These are phyloP conservation scores for Phaedon cochleariae DNA, from an alignment of 2,888 invertebrate species.

Conservation along the genomic window DNA sequence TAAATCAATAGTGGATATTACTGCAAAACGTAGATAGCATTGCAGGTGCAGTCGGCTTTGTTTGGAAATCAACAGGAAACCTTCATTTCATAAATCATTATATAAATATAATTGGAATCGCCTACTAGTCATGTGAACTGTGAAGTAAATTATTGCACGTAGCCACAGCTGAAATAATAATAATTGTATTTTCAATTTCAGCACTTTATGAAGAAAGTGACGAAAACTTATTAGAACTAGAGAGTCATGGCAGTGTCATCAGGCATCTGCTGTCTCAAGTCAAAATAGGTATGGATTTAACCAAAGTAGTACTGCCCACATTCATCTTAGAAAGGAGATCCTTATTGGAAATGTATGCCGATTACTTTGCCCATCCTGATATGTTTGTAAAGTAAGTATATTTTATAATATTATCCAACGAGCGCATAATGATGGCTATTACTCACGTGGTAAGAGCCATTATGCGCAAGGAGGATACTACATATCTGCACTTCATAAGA, in stretches of 20 bases:
- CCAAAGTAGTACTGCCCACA: conserved; percentile 97
- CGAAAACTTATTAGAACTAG: conserved; percentile 90
- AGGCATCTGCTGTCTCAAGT: conserved; percentile 97
- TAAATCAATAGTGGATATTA: neutral
- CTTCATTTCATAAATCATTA: no score
- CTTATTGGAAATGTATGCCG: conserved; percentile 99
- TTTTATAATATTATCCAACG: no score
- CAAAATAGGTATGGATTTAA: conserved; percentile 99
- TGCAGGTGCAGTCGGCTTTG: no score
- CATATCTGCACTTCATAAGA: no score
- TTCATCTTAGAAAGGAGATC: conserved; percentile 98
- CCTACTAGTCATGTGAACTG: neutral
- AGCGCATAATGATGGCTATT: no score
- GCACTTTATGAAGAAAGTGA: conserved; percentile 92
- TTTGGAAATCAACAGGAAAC: no score
- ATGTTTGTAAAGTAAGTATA: conserved; percentile 84
- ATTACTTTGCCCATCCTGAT: conserved; percentile 99
- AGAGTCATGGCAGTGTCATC: conserved; percentile 96
- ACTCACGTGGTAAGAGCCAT: no score
- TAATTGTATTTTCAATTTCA: conserved; percentile 63
- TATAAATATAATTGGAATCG: no score
- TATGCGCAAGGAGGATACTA: no score
- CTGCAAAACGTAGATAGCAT: neutral
- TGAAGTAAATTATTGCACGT: neutral
- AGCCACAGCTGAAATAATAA: no score